Percentiles rank a stretch among this genome's conserved stretches.
These are phyloP conservation scores for Echinarachnius parma DNA, from an alignment of 53 echinoderm and acorn worm genomes.

Conservation along the genomic window DNA sequence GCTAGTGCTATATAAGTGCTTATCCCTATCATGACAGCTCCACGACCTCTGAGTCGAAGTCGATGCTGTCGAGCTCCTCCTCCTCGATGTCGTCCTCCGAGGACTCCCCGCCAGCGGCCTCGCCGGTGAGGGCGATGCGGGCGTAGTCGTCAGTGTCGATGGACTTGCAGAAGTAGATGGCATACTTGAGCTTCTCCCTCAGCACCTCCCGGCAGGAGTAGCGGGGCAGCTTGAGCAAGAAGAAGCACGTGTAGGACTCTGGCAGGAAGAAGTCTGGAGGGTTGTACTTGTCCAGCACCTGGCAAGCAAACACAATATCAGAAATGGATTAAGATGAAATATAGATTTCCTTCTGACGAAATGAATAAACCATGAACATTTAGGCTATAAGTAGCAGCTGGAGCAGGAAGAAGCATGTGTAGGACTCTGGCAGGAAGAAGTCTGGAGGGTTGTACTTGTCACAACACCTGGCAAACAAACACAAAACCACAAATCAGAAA, in stretches of 20 bases:
- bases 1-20: too few relatives aligned
- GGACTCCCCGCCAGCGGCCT: constrained; percentile 86
- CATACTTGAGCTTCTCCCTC: constrained; percentile 95
- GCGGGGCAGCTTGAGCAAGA: constrained; percentile 92
- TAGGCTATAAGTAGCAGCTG: too few relatives aligned
- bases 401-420: too few relatives aligned
- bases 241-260: constrained; percentile 99
- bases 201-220: constrained; percentile 92
- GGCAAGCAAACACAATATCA: background rate
- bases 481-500: too few relatives aligned
- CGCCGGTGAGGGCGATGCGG: constrained; percentile 89
- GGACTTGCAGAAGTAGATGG: constrained; percentile 99
- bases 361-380: too few relatives aligned
- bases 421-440: constrained; percentile 66
- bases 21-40: constrained; percentile 41
- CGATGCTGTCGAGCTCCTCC: constrained; percentile 73
- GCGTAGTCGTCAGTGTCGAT: constrained; percentile 99
- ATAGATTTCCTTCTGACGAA: too few relatives aligned
- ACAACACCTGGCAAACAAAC: too few relatives aligned
- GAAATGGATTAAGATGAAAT: background rate
- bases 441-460: constrained; percentile 72
- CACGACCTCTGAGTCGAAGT: constrained; percentile 65
- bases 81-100: constrained; percentile 84
- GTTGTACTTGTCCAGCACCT: constrained; percentile 98
- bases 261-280: constrained; percentile 97